These are phyloP conservation scores for Cherax quadricarinatus DNA, from an alignment of 1,140 invertebrate genomes.

Conservation along the genomic window DNA sequence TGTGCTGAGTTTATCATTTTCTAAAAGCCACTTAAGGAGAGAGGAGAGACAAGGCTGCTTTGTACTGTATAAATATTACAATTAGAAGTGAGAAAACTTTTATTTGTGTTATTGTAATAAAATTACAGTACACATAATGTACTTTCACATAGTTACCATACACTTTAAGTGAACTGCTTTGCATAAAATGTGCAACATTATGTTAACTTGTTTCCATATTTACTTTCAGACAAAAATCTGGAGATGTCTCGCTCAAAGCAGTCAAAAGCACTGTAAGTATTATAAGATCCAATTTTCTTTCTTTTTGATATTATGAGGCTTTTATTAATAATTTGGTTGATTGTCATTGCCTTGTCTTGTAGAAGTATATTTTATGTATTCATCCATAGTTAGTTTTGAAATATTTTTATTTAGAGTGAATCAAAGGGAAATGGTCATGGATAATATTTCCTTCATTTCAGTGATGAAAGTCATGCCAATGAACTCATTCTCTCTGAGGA, in stretches of 20 bases:
- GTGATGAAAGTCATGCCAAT: conserved; percentile 24
- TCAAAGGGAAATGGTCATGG: not conserved
- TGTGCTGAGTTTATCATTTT: too few relatives aligned
- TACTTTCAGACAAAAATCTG: not conserved
- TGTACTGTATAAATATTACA: too few relatives aligned
- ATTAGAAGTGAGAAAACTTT: too few relatives aligned
- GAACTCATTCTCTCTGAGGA: conserved; percentile 28
- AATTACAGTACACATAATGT: too few relatives aligned
- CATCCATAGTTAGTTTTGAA: not conserved
- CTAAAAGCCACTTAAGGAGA: too few relatives aligned
- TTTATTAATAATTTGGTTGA: too few relatives aligned
- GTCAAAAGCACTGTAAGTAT: conserved; percentile 6
- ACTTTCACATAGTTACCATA: too few relatives aligned
- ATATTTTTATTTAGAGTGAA: not conserved
- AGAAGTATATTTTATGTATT: not conserved
- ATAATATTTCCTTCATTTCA: conserved; percentile 3
- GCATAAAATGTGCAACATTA: not conserved
- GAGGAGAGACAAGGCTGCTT: too few relatives aligned
- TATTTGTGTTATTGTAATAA: too few relatives aligned
- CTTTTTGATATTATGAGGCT: too few relatives aligned
- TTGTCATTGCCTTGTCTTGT: not conserved
- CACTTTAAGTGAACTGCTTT: too few relatives aligned
- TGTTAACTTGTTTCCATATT: not conserved
- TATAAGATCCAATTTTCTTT: not conserved
- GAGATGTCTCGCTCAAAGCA: not conserved